Evolutionary conservation across 2,113 vertebrate genomes (phyloP).

Genomic region (Macrotis lagotis): DNA sequence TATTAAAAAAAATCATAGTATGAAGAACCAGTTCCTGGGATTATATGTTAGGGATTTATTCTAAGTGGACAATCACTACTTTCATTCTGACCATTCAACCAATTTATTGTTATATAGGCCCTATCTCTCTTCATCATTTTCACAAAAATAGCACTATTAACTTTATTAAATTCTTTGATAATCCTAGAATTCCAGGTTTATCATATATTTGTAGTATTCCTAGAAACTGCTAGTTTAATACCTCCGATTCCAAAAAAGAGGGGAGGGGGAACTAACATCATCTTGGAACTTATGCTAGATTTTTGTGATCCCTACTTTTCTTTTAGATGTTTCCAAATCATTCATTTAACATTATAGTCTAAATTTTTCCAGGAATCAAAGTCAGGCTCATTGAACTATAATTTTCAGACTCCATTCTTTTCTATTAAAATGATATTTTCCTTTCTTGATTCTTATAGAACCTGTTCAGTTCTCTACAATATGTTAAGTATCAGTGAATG

Average conservation of each 20-base stretch:
- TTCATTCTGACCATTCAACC: neutral
- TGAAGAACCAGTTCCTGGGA: neutral
- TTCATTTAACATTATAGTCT: neutral
- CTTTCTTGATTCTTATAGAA: neutral
- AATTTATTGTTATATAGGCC: neutral
- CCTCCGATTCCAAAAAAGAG: neutral
- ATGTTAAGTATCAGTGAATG: neutral
- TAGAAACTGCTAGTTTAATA: neutral
- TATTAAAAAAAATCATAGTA: neutral
- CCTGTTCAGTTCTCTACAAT: neutral
- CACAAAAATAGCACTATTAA: neutral
- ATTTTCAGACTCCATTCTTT: neutral
- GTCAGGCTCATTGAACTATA: neutral
- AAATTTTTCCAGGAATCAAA: neutral
- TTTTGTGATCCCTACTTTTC: neutral
- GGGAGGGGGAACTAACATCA: neutral
- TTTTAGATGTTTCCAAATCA: neutral
- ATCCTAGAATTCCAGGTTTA: neutral
- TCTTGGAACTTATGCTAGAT: neutral
- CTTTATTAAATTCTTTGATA: neutral
- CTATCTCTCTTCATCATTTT: neutral
- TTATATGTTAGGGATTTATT: neutral
- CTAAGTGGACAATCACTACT: neutral
- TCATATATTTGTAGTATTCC: neutral
- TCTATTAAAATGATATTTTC: neutral